These are phyloP conservation scores for Pseudomyrmex sp. DNA, from an alignment of 1,140 invertebrate genomes.

Conservation along the genomic window DNA sequence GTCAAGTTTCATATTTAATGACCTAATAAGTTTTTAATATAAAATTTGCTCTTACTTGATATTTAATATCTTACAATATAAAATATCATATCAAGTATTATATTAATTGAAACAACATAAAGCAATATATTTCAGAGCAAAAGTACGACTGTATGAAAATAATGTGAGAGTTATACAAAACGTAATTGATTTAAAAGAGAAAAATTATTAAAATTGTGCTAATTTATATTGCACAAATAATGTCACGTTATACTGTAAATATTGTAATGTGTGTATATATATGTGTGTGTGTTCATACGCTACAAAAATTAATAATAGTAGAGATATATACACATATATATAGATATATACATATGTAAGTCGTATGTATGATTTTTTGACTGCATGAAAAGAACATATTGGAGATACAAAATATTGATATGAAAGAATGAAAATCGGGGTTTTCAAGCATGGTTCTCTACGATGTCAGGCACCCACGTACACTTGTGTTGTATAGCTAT, in stretches of 20 bases:
- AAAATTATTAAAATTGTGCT: constrained; percentile 12
- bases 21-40: too few relatives aligned
- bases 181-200: constrained; percentile 3
- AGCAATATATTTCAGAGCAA: too few relatives aligned
- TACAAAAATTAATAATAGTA: constrained; percentile 27
- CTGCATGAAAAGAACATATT: constrained; percentile 36
- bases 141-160: too few relatives aligned
- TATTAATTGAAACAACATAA: too few relatives aligned
- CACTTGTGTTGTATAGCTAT: constrained; percentile 66
- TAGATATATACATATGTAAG: background rate
- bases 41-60: too few relatives aligned
- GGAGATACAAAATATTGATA: constrained; percentile 43
- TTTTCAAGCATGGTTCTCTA: constrained; percentile 63
- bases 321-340: too few relatives aligned
- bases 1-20: too few relatives aligned
- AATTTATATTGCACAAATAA: constrained; percentile 48
- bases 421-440: constrained; percentile 53
- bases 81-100: too few relatives aligned
- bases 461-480: constrained; percentile 78
- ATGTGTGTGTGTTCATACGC: background rate
- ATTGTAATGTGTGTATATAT: background rate
- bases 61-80: too few relatives aligned
- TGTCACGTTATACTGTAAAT: constrained; percentile 33
- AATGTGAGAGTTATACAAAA: background rate
- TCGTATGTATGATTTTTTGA: constrained; percentile 1